Evolutionary conservation across 2,113 vertebrate genomes (phyloP), one percentile per base, ranked within the genome.

Genomic region (Danionella cerebrum): DNA sequence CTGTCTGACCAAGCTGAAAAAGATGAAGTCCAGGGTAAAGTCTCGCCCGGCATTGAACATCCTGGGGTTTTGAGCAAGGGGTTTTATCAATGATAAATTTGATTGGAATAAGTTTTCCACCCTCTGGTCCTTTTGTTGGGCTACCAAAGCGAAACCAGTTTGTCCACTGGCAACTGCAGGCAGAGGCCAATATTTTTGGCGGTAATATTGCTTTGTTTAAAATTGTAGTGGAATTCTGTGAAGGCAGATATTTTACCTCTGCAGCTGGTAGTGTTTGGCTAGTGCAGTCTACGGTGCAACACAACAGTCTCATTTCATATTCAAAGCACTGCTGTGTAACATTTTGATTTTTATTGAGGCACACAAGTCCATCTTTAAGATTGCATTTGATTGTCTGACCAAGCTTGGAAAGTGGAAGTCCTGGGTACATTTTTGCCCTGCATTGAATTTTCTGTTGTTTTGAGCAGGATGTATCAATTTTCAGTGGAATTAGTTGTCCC

Each of bases 281-380:
- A 11, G 2, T 4, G 22, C 44, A 52, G n/a, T 29, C 11, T 29
- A 2, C 9, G 4, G 24, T 27, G 51, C 83, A 84, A 39, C 79
- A 83, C 13, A 70, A 53, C 1, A 81, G 71, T 72, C 18, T 41
- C 3, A 83, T 73, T 29, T 83, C 77, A 35, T 83, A 83, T 35
- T 79, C 71, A 55, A 78, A 79, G 29, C 88, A 89, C 22, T 81
- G 55, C 16, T 38, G 21, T 13, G 69, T 51, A 3, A 58, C 11
- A 0, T 69, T 79, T 3, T 86, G 85, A 14, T 85, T 78, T 1
- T 66, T 14, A 39, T 87, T 88, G 29, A 45, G 22, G 39, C 86
- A 86, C 19, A 82, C 72, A 0, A 80, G 52, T 45, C 78, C 80
- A 8, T 73, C 64, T 12, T 54, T 0, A 22, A 60, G 33, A 0